Percentiles rank a stretch among this genome's conserved stretches.
These are phyloP conservation scores for Nymphalis c-album DNA, from an alignment of 2,888 invertebrate species.

Conservation along the genomic window DNA sequence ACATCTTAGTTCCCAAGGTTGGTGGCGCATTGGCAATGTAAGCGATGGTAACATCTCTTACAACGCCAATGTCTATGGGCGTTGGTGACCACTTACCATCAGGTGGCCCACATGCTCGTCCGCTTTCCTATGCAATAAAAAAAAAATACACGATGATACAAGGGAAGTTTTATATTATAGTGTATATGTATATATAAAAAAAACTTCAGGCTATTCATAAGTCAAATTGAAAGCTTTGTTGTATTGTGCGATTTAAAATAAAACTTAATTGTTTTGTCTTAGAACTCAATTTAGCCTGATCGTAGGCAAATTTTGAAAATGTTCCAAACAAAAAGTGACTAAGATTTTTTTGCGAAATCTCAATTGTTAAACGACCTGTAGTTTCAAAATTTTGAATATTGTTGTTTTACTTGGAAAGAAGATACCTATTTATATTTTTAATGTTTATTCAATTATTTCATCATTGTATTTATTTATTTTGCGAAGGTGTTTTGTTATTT, in stretches of 20 bases:
- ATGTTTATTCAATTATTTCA: too few relatives aligned
- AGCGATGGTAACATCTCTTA: too few relatives aligned
- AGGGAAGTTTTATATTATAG: constrained; percentile 20
- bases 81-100: too few relatives aligned
- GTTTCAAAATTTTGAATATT: neutral
- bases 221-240: constrained; percentile 10
- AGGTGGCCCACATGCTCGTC: too few relatives aligned
- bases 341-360: constrained; percentile 19
- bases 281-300: constrained; percentile 12
- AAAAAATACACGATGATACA: constrained; percentile 1
- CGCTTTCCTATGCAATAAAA: too few relatives aligned
- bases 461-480: too few relatives aligned
- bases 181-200: constrained; percentile 11
- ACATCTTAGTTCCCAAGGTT: too few relatives aligned
- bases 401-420: neutral
- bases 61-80: too few relatives aligned
- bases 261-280: constrained; percentile 13
- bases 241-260: constrained; percentile 7
- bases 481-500: too few relatives aligned
- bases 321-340: constrained; percentile 18
- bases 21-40: too few relatives aligned
- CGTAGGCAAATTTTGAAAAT: neutral
- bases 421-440: too few relatives aligned
- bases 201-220: constrained; percentile 23
- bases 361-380: neutral